Conservation (phyloP, 2,797 vertebrate genomes). For the Lophotriccus pileatus region DNA sequence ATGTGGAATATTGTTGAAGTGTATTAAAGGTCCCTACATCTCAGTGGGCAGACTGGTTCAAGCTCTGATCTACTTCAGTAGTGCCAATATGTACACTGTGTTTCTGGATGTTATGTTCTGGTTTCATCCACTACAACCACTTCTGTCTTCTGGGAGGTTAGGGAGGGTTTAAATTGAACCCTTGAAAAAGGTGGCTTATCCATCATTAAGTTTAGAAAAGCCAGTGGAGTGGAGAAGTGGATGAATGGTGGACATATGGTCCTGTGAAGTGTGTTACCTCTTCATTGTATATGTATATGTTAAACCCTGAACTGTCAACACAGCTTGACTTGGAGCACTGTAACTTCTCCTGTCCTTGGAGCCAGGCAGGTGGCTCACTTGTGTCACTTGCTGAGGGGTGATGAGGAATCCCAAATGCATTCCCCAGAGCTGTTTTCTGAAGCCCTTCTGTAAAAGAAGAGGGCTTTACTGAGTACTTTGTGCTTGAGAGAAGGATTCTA, state of each 20-base stretch:
- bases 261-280: neutral
- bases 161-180: neutral
- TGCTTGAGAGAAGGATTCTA: neutral
- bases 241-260: neutral
- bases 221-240: neutral
- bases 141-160: neutral
- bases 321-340: neutral
- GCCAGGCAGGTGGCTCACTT: neutral
- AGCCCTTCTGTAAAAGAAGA: neutral
- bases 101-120: neutral
- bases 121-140: neutral
- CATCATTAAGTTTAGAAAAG: neutral
- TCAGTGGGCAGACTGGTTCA: neutral
- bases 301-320: neutral
- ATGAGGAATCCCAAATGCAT: neutral
- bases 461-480: neutral
- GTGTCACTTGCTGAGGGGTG: neutral
- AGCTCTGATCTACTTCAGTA: neutral
- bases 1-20: neutral
- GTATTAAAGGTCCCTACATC: neutral
- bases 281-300: neutral
- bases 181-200: neutral
- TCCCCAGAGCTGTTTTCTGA: neutral
- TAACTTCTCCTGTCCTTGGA: neutral
- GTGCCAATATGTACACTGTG: neutral